Conservation (phyloP, 1,140 invertebrate species). For the Platyscapa corneri region DNA sequence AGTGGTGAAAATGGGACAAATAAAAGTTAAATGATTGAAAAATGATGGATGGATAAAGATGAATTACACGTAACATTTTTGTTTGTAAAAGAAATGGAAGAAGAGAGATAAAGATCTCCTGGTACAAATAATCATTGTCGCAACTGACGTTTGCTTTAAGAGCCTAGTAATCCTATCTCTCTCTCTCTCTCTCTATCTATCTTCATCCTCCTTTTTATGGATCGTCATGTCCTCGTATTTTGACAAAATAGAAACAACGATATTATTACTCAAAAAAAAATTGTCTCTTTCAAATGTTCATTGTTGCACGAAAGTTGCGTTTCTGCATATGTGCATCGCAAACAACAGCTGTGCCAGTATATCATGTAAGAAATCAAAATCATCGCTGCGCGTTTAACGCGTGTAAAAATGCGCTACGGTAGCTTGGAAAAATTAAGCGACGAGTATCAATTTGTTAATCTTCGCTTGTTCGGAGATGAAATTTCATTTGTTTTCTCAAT, state of each 20-base stretch:
- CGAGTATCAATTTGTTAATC: too few species aligned
- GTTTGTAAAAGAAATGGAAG: neutral
- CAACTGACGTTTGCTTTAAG: constrained; percentile 52
- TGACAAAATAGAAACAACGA: constrained; percentile 61
- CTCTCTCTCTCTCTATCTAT: neutral
- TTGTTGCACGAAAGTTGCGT: neutral
- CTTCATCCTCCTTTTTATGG: neutral
- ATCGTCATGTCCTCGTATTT: constrained; percentile 33
- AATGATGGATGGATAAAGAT: neutral
- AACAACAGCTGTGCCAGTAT: neutral
- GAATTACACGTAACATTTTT: neutral
- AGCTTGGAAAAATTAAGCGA: too few species aligned
- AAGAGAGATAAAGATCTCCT: neutral
- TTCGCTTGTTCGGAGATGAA: too few species aligned
- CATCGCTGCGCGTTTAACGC: neutral
- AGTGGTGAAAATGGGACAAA: too few species aligned
- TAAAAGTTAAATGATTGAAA: neutral
- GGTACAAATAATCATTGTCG: constrained; percentile 57
- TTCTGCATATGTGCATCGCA: neutral
- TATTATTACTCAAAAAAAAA: constrained; percentile 54
- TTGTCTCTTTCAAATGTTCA: constrained; percentile 9
- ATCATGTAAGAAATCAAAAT: too few species aligned
- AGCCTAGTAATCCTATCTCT: constrained; percentile 45
- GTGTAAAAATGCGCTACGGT: too few species aligned
- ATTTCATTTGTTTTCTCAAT: too few species aligned